These are phyloP conservation scores for Nemotelus nigrinus DNA, from an alignment of 2,888 invertebrate species.

Conservation along the genomic window DNA sequence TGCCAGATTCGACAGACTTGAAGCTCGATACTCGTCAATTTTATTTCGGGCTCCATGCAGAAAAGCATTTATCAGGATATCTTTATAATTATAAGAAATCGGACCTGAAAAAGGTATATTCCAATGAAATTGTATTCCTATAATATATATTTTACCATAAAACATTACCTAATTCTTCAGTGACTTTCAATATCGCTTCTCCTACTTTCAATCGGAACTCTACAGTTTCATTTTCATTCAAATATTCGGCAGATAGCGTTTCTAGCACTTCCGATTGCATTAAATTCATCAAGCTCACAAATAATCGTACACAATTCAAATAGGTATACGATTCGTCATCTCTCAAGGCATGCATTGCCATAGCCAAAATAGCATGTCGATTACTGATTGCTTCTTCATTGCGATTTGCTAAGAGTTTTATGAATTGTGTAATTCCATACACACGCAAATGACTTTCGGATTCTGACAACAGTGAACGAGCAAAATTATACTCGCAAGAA, in stretches of 20 bases:
- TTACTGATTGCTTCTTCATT: constrained; percentile 58
- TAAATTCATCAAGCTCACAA: constrained; percentile 58
- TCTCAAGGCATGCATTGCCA: constrained; percentile 60
- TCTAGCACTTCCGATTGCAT: constrained; percentile 61
- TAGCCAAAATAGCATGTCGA: constrained; percentile 59
- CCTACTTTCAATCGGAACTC: constrained; percentile 63
- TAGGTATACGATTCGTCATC: constrained; percentile 63
- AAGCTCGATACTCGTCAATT: constrained; percentile 61
- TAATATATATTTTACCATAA: not conserved
- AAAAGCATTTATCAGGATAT: constrained; percentile 60
- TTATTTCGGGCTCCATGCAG: constrained; percentile 59
- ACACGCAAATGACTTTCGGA: constrained; percentile 60
- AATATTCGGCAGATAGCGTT: constrained; percentile 61
- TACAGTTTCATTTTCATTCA: constrained; percentile 56
- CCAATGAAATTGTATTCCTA: not conserved
- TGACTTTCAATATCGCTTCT: constrained; percentile 61
- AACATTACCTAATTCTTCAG: constrained; percentile 59
- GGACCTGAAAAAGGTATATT: constrained; percentile 55
- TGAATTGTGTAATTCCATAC: constrained; percentile 60
- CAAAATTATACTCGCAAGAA: constrained; percentile 52
- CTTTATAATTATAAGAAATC: constrained; percentile 61
- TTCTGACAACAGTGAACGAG: constrained; percentile 58
- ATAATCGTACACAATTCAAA: constrained; percentile 62
- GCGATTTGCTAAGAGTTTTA: constrained; percentile 57
- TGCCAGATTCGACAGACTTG: constrained; percentile 62